Evolutionary conservation across 1,140 invertebrate species (phyloP), one percentile per base, ranked within the genome.

Genomic region (Sminthurinus signatus): DNA sequence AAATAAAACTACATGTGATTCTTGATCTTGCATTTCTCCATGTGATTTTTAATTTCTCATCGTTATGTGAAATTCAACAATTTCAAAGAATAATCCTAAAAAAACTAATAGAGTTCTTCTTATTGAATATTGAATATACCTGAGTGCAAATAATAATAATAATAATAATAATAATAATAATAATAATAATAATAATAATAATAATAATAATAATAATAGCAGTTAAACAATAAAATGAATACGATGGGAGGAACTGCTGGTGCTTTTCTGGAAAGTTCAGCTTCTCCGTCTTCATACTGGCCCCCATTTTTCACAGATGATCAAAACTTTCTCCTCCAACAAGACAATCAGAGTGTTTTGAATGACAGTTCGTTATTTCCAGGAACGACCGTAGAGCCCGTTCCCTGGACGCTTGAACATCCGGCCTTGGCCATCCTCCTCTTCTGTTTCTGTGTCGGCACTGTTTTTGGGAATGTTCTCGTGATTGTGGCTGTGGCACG

Each of bases 401-500:
- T 14, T 29, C 50, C 25, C 3, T 42, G 29, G 54, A 56, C 29
- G 17, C 36, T 56, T n/a, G 4, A 56, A 8, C 54, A 42, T 17
- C 54, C 54, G 2, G 67, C 48, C 17, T 71, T 85, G 0, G 81
- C 81, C 2, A 68, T 81, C 0, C 61, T 85, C 0, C 72, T 86
- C 1, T 72, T 81, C 12, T 63, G 82, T 1, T 85, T 86, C 69
- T 85, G 83, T 15, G 73, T 84, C 0, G 79, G 80, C 0, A 85
- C 85, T 0, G 80, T 85, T 23, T 83, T 86, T 65, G 87, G 87
- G 1, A 89, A 89, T 74, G 78, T 80, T 4, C 75, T 89, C 10
- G 86, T 89, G 0, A 86, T 88, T 52, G 74, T 84, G 1, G 86
- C 86, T 0, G 86, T 89, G 10, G 79, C 82, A 1, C 77, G 84